Evolutionary conservation across 2,797 vertebrate species (phyloP), one percentile per base, ranked within the genome.

Genomic region (Micrastur ruficollis): DNA sequence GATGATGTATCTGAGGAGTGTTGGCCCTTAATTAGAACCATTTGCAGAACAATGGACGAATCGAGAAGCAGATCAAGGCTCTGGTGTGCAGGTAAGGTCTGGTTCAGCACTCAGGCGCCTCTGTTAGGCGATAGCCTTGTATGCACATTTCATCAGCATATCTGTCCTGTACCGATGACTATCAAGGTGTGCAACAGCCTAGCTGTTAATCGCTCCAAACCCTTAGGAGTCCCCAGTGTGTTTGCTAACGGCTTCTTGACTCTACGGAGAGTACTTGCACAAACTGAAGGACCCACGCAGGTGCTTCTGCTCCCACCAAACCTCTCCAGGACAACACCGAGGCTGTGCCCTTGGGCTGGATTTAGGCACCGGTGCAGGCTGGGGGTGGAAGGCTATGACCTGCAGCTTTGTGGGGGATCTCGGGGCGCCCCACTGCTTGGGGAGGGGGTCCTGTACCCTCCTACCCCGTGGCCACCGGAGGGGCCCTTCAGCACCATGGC

Each of bases 401-500:
- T 11, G 1, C 31, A 49, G 58, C 40, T 75, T 81, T 2, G 2
- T 1, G 6, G 44, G 31, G 13, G 15, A 32, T 34, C 50, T 63
- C 1, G 5, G 46, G 59, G 49, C 2, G 3, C 44, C 38, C 32
- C 5, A 2, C 6, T 44, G 74, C 46, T 27, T 8, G 12, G 23
- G 42, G 11, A 14, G 15, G 13, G 11, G 3, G 1, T n/a, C 26
- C 26, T 23, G 46, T 25, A 55, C 16, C 36, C 65, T 47, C 49
- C 7, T 11, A 19, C 11, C 32, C 19, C 0, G 0, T 1, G 6
- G 22, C 27, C 0, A 10, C 21, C 0, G 1, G 44, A 16, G 32
- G 15, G 26, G 23, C 36, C 18, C n/a, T 47, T 61, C 75, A 68
- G 46, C 40, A 61, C 50, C 80, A 46, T 4, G 0, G 2, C n/a